Base-by-base conservation (phyloP, 2,797 vertebrate species). In the Nyctibius grandis region DNA sequence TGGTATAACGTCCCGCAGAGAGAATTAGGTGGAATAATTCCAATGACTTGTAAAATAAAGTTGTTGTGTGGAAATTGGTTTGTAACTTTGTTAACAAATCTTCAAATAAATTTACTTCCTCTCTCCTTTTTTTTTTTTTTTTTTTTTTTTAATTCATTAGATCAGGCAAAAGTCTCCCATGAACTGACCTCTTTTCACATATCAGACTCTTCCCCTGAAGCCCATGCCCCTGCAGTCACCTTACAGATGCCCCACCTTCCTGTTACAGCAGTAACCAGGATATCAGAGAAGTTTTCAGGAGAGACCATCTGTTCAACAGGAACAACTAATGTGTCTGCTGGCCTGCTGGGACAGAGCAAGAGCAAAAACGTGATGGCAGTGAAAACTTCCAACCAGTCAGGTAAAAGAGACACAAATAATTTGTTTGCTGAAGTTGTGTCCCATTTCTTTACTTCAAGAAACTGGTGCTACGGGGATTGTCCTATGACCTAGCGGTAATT, bases 161-260 rank as follows among this genome's bases (percentile, higher is more conserved):
- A 98, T 93, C 98, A 97, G 94, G 97, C 97, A 8, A 94, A 97
- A 15, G 75, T 96, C 31, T 45, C 96, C 23, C 95, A 91, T 7
- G 98, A 98, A 65, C 96, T 97, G 63, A 90, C 97, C 13, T 93
- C 96, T 36, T 67, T 50, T 72, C 70, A 80, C 4, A 16, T 4
- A 17, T 79, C 95, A n/a, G 88, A 29, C 45, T 96, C 97, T 34
- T 67, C 96, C 54, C 97, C 96, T 19, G 98, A 98, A 48, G 98
- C 97, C 50, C 98, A 98, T 38, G 97, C 97, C 7, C 95, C 97
- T 38, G 97, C 97, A 25, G 87, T 98, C 20, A 72, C 97, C 40
- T 97, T 98, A 95, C 97, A 98, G 85, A 98, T 98, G 98, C 98
- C 99, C 28, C 99, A 99, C 96, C 98, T 99, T 89, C 99, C 99